Percentiles rank a stretch among this genome's conserved stretches.
Conservation (phyloP, 2,888 invertebrate species). For the Brachylomia viminalis region DNA sequence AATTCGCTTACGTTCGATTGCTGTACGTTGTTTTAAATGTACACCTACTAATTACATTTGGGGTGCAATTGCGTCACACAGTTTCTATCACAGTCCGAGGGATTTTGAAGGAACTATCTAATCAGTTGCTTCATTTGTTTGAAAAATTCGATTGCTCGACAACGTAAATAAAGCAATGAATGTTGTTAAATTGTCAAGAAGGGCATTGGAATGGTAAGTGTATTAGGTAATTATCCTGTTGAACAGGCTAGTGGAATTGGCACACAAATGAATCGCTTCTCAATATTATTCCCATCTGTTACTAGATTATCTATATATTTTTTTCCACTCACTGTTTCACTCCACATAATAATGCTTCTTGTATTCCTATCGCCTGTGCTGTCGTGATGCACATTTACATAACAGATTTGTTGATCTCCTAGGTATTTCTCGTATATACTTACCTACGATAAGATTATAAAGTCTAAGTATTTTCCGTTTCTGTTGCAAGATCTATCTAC, state of each 20-base stretch:
- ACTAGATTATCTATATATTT: conserved; percentile 21
- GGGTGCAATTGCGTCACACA: too few relatives aligned
- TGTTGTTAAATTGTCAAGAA: too few relatives aligned
- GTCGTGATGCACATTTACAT: conserved; percentile 58
- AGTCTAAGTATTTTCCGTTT: conserved; percentile 56
- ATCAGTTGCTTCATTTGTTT: too few relatives aligned
- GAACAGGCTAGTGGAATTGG: conserved; percentile 34
- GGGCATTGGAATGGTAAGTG: too few relatives aligned
- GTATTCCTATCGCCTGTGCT: conserved; percentile 47
- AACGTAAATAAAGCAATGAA: too few relatives aligned
- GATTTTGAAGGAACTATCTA: too few relatives aligned
- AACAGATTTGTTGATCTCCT: conserved; percentile 61
- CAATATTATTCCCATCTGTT: conserved; percentile 49
- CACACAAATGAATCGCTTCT: conserved; percentile 45
- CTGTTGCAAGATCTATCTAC: conserved; percentile 46
- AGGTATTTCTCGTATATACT: conserved; percentile 51
- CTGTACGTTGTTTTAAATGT: conserved; percentile 46
- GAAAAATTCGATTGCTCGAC: too few relatives aligned
- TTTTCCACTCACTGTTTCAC: conserved; percentile 47
- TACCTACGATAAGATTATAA: conserved; percentile 51
- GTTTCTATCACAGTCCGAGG: too few relatives aligned
- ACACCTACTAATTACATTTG: conserved; percentile 61
- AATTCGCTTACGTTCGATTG: conserved; percentile 54
- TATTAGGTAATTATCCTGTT: too few relatives aligned
- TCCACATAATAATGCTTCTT: conserved; percentile 42